Base-by-base conservation (phyloP, 1,140 invertebrate genomes). In the Drosophila paulistorum region DNA sequence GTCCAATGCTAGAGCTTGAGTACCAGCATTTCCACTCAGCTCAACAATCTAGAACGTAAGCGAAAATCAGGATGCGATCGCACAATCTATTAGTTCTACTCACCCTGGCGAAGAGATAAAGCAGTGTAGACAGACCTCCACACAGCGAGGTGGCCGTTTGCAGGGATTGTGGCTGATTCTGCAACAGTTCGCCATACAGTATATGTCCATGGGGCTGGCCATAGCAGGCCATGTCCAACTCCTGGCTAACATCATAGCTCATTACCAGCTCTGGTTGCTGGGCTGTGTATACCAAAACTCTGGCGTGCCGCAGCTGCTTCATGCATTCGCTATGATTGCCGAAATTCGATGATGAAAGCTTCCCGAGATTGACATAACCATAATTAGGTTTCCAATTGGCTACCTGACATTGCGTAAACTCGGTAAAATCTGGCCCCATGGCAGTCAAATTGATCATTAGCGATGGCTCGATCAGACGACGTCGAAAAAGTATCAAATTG, bases 361-460 rank as follows among this genome's bases (percentile, higher is more conserved):
- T 92, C 23, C 51, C 64, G 0, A 84, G 48, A 62, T 81, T 90
- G 0, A 91, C 59, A 45, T 82, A 82, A 0, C 91, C 91, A 48
- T 80, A 92, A 72, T 92, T 92, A 2, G 91, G 91, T 39, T 86
- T 90, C 83, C 84, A 86, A 41, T 91, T 90, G 23, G 84, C 87
- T 55, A 92, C 81, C 57, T 92, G 90, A 26, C 91, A 91, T 59
- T 85, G 81, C 0, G 90, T 91, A 17, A 92, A 82, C 51, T 91
- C 91, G 1, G 77, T 86, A 30, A 89, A 92, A 39, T 92, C 91
- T 5, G 91, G 91, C 0, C 91, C 91, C 82, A 92, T 90, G 7
- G 90, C 79, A 0, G 90, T 91, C 3, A 92, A 42, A 59, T 91
- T 90, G 6, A 90, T 57, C 68, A 92, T 74, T 0, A 79, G 57